Base-by-base conservation (phyloP, 2,113 vertebrate genomes). In the Bufo gargarizans region DNA sequence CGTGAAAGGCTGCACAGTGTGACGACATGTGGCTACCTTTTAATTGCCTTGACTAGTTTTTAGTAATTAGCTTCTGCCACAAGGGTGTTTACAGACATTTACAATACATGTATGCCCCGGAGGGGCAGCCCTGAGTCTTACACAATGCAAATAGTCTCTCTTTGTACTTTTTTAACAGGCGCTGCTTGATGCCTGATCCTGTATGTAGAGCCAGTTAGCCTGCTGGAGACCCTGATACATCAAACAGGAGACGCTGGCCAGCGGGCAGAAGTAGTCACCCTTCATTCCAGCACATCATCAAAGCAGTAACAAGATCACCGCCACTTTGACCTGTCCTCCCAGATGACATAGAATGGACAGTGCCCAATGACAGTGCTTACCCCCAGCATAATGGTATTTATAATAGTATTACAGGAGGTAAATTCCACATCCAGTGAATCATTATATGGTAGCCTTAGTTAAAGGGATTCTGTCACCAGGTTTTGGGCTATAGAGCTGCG, bases 151-250 rank as follows among this genome's bases (percentile, higher is more conserved):
- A 33, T 77, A 88, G 56, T 76, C n/a, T 77, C 11, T 59, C 72
- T 84, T 88, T 88, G 72, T 88, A 84, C 47, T 77, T 63, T 33
- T 33, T 33, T 63, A 88, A 83, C 80, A 88, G 61, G 53, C 79
- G 45, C 63, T 50, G 56, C 12, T 61, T 22, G 47, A 47, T 1
- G 72, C 47, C 59, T 83, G 43, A 88, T 53, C 45, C 71, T 12
- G 53, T 63, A 49, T 56, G 47, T 7, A 49, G 65, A 61, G 59
- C 14, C 14, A 65, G 14, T 22, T 77, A 61, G 53, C 77, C 86
- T 76, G 63, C 80, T 88, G 80, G 56, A 9, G 86, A 88, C 72
- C 84, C n/a, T 13, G 55, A 80, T 2, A 82, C 86, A 76, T 82
- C 65, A 82, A 82, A 82, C 86, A 76, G 69, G 56, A 88, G 69